These are phyloP conservation scores for Mionectes olivaceus DNA, from an alignment of 2,797 vertebrate genomes.

Conservation along the genomic window DNA sequence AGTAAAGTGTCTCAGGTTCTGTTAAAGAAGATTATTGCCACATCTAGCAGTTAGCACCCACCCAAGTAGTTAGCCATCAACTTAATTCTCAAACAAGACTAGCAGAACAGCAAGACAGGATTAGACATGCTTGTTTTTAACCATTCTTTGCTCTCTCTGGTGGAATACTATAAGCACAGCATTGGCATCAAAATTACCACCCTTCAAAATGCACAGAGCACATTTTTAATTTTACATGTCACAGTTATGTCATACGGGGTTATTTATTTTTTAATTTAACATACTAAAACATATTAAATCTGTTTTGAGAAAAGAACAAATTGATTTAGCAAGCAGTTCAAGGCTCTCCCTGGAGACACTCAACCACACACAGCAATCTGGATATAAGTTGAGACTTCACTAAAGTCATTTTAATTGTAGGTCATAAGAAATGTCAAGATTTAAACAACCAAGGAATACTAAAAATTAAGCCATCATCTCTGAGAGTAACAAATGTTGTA, in stretches of 20 bases:
- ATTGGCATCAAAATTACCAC: conserved; percentile 53
- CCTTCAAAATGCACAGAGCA: not conserved
- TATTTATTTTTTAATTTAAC: conserved; percentile 65
- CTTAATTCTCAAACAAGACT: conserved; percentile 53
- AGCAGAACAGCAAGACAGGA: conserved; percentile 54
- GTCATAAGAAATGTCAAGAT: conserved; percentile 47
- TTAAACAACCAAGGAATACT: conserved; percentile 45
- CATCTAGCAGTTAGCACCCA: conserved; percentile 55
- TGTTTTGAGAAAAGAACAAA: conserved; percentile 64
- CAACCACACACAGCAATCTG: conserved; percentile 20
- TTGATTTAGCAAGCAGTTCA: conserved; percentile 55
- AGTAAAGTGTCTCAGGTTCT: not conserved
- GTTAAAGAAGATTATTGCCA: conserved; percentile 45
- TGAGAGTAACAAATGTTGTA: conserved; percentile 3
- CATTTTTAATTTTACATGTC: conserved; percentile 47
- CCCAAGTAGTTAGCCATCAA: conserved; percentile 47
- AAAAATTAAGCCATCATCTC: conserved; percentile 57
- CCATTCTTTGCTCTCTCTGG: conserved; percentile 52
- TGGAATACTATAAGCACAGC: conserved; percentile 35
- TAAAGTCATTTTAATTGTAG: conserved; percentile 48
- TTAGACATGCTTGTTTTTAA: conserved; percentile 73
- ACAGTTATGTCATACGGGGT: conserved; percentile 27
- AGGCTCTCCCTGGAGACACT: conserved; percentile 32
- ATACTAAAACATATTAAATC: conserved; percentile 62
- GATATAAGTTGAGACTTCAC: conserved; percentile 18